Evolutionary conservation across 2,113 vertebrate species (phyloP), one percentile per base, ranked within the genome.

Genomic region (Engystomops pustulosus): DNA sequence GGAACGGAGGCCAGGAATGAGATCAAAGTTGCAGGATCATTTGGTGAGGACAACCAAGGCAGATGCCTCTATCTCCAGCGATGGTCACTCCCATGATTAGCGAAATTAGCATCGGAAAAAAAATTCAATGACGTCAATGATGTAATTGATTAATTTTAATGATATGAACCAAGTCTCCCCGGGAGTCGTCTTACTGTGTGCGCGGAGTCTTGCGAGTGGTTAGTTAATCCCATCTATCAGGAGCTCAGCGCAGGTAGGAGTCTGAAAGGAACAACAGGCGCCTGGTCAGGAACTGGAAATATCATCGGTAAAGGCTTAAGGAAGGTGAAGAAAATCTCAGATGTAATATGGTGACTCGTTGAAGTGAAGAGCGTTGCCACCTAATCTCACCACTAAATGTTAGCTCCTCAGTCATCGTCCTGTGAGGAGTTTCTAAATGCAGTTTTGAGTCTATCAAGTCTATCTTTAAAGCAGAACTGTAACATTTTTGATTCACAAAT

Each of bases 221-320:
- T 71, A 84, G 45, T 44, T 49, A 81, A 75, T 45, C 62, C 76
- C 49, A 53, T 51, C 78, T 76, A 60, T 84, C 85, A 78, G 0
- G 44, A 87, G 81, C 70, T 58, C 86, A 87, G 87, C 85, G 68
- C 67, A 49, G 62, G 55, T 65, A 55, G 69, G 80, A 15, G 77
- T 58, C 86, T 12, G 1, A 62, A 77, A 58, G 60, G 49, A 87
- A 88, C 87, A 83, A 18, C 77, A 80, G 30, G 58, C 25, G 0
- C 1, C 49, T 38, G 83, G 65, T 71, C 58, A 86, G 71, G n/a
- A 65, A 70, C 38, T 71, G 75, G 0, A 78, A 67, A 23, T 77
- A 81, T 41, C 81, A 76, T 27, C 6, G 0, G 83, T 47, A 85
- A 81, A 86, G 81, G 58, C 45, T 60, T 85, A 74, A 53, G 86